Evolutionary conservation across 2,113 vertebrate genomes (phyloP), one percentile per base, ranked within the genome.

Genomic region (Hippopotamus amphibius): DNA sequence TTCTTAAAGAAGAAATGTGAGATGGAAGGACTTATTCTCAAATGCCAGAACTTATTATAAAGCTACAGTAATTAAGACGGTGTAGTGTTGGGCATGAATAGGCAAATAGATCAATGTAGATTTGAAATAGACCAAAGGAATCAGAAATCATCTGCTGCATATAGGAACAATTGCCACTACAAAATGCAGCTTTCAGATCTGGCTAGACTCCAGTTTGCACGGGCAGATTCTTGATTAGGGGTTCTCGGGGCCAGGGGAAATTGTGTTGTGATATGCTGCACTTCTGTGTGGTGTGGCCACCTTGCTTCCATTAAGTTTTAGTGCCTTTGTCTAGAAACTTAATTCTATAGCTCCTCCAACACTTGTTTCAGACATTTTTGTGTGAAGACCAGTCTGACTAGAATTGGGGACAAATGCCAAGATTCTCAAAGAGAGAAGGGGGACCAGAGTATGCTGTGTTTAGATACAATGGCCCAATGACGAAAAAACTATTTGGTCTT

Each of bases 1-100:
- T 72, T 81, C 66, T 93, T 89, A 72, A 63, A 93, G 68, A 74
- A 71, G 21, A 93, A 79, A 48, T 81, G 14, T 65, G 76, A 66
- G 17, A 61, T 55, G 6, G 66, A 13, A 72, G 53, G n/a, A 71
- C 37, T 91, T 55, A 90, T 90, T 87, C 24, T 15, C 17, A 63
- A 10, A 69, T 13, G 77, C 50, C 53, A 80, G 13, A 37, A 37
- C 30, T 28, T n/a, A n/a, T 37, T 80, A 57, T 26, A 80, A 80
- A 80, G 33, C 77, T 55, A 24, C 33, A 80, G 21, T 80, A 80
- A 24, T 43, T 48, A 77, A n/a, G 9, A 48, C 7, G 74, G 57
- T 82, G 57, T 68, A 55, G 24, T 68, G 0, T 55, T 83, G 22
- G 53, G 57, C 12, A 46, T 30, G n/a, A 77, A 77, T 59, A 69